Percentiles rank a stretch among this genome's conserved stretches.
These are phyloP conservation scores for Hydrophis major DNA, from an alignment of 2,797 vertebrate species.

Conservation along the genomic window DNA sequence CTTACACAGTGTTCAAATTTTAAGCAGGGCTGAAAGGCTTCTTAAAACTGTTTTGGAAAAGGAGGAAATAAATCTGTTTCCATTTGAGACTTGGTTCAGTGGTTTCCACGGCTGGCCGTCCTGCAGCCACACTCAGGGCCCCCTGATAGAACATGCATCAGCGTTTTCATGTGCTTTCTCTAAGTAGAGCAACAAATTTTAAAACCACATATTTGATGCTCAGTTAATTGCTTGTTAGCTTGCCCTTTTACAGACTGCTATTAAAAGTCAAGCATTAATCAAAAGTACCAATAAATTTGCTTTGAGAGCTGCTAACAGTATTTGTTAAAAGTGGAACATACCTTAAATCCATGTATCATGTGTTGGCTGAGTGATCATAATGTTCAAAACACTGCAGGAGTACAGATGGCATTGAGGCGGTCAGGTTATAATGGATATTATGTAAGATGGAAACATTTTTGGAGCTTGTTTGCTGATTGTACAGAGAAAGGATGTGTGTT, in stretches of 20 bases:
- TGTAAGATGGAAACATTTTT: conserved; percentile 8
- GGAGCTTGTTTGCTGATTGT: conserved; percentile 21
- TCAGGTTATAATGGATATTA: not conserved
- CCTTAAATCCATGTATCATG: not conserved
- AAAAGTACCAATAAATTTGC: not conserved
- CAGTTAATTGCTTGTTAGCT: not conserved
- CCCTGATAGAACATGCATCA: not conserved
- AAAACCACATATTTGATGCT: not conserved
- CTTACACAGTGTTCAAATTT: not conserved
- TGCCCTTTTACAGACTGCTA: not conserved
- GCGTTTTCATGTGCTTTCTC: not conserved
- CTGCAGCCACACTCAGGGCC: not conserved
- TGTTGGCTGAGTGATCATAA: not conserved
- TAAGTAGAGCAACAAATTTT: not conserved
- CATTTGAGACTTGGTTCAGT: not conserved
- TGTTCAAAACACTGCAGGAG: not conserved
- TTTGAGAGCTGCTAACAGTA: not conserved
- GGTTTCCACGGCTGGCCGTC: not conserved
- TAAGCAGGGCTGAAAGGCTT: not conserved
- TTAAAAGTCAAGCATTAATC: not conserved
- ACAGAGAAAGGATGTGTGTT: not conserved
- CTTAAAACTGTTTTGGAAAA: not conserved
- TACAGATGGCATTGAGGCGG: not conserved
- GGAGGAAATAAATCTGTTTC: not conserved
- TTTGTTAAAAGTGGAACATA: not conserved